phyloP scores from a whole-genome alignment of 2,797 vertebrate species.

The Hippopotamyrus pictus region DNA sequence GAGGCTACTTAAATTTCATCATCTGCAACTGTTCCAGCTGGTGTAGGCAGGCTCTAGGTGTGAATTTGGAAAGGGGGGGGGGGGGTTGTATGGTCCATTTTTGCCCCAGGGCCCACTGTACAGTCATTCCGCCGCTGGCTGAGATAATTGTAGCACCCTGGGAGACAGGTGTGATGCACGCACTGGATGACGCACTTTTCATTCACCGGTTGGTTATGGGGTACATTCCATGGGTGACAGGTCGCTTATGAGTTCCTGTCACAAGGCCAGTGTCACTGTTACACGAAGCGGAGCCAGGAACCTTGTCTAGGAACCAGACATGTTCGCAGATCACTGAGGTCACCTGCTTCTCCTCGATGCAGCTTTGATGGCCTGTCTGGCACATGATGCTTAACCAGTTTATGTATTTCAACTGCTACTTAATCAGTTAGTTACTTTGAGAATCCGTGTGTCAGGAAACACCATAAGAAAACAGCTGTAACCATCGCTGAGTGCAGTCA shows the following conservation, averaged over 20 bases:
- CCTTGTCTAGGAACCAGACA: not conserved
- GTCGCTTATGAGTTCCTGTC: not conserved
- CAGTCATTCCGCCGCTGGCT: not conserved
- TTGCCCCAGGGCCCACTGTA: not conserved
- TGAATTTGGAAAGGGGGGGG: not conserved
- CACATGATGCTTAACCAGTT: not conserved
- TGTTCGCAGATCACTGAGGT: not conserved
- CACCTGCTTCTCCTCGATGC: not conserved
- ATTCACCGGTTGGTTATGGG: conserved; percentile 41
- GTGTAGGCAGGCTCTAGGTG: not conserved
- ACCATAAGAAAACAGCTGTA: too few relatives aligned
- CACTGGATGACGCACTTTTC: conserved; percentile 38
- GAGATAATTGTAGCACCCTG: conserved; percentile 44
- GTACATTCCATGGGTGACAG: conserved; percentile 30
- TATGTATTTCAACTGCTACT: conserved; percentile 46
- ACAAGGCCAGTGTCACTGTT: not conserved
- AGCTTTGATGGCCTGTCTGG: not conserved
- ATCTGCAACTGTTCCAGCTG: not conserved
- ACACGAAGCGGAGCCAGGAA: not conserved
- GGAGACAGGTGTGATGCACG: not conserved
- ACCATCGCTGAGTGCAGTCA: not conserved
- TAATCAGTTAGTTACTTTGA: conserved; percentile 46
- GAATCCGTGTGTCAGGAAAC: not conserved
- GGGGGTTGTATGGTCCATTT: too few relatives aligned
- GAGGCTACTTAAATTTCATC: not conserved